Base-by-base conservation (phyloP, 2,113 vertebrate genomes). In the Brienomyrus brachyistius region DNA sequence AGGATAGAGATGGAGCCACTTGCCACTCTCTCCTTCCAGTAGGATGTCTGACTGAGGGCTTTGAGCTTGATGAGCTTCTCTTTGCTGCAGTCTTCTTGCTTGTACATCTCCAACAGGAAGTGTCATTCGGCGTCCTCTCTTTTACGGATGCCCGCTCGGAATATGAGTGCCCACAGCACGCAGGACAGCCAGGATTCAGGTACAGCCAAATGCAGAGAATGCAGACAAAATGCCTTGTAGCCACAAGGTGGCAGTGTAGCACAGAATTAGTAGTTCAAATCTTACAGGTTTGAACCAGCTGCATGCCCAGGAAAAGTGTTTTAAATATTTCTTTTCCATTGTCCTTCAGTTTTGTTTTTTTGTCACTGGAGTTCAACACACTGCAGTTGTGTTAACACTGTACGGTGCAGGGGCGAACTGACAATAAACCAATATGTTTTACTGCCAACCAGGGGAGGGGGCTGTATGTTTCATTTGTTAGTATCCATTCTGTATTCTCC, bases 91-190 rank as follows among this genome's bases (percentile, higher is more conserved):
- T 13, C 27, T 8, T 27, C 87, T 17, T 54, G 31, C 19, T 31
- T 43, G 50, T 88, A 90, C n/a, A 62, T 54, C n/a, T 90, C 31
- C 45, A 90, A 19, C 31, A 91, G 40, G 59, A 90, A 91, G 27
- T 8, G 59, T 50, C 88, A 90, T 85, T 90, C 91, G 17, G 45
- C n/a, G 31, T 88, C 3, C 10, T 86, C 86, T 23, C 86, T 86
- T 51, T 40, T 91, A 50, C 23, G 23, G 31, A 91, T 52, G 3
- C 86, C 90, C 88, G 88, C 85, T 7, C 40, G 86, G 74, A 85
- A 91, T 43, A 91, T 77, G 86, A 91, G 74, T 9, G 35, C 59
- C 43, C 27, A 47, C 74, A 90, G 82, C 8, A 70, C 45, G 48
- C 17, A 7, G 11, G 90, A 87, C 77, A 91, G 77, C 35, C 5